Evolutionary conservation across 2,113 vertebrate genomes (phyloP).

Genomic region (Megaceryle maxima): DNA sequence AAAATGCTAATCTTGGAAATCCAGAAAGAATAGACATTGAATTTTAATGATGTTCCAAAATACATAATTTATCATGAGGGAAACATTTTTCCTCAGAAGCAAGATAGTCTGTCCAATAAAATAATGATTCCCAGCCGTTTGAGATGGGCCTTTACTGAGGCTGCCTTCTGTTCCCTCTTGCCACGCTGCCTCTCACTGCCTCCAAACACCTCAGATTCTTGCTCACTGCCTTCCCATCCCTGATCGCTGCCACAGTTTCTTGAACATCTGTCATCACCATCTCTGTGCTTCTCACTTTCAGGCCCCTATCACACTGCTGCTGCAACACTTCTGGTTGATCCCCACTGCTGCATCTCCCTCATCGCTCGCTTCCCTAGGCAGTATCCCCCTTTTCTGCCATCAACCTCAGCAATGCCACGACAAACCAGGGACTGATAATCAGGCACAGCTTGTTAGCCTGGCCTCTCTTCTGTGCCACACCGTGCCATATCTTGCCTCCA

Average conservation of each 20-base stretch:
- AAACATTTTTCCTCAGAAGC: background rate
- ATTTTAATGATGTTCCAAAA: slow-evolving; percentile 41
- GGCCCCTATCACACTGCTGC: background rate
- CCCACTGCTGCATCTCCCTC: background rate
- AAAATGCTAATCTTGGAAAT: slow-evolving; percentile 27
- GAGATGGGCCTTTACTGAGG: background rate
- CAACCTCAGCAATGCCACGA: background rate
- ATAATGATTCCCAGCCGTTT: background rate
- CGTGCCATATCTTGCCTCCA: fast-evolving
- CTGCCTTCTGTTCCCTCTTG: background rate
- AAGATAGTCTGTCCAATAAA: background rate
- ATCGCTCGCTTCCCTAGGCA: background rate
- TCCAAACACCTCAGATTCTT: background rate
- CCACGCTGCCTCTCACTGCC: background rate
- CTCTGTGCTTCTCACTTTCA: background rate
- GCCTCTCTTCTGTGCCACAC: background rate
- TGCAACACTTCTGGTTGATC: background rate
- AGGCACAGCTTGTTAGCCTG: background rate
- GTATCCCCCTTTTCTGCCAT: background rate
- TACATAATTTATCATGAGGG: slow-evolving; percentile 1
- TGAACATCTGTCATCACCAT: fast-evolving
- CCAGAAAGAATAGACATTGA: background rate
- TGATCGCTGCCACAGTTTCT: fast-evolving
- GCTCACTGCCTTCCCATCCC: background rate
- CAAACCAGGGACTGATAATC: no score